phyloP scores from a whole-genome alignment of 2,888 invertebrate genomes.

The Oscheius sp. region DNA sequence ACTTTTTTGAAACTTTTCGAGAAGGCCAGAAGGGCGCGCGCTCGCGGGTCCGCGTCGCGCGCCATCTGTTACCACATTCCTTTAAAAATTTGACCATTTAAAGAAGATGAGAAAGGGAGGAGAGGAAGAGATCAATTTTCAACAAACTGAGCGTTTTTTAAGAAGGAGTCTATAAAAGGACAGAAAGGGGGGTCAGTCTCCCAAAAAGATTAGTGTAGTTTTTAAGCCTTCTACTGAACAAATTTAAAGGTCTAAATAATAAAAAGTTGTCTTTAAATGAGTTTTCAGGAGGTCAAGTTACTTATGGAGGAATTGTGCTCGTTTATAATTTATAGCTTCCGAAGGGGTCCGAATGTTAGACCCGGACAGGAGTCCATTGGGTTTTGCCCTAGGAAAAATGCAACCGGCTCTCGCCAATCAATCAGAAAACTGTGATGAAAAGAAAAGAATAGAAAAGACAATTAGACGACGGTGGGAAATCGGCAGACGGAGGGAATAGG shows the following conservation, averaged over 20 bases:
- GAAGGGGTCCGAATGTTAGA: no score
- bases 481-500: no score
- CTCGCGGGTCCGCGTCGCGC: conserved; percentile 42
- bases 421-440: not conserved
- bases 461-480: not conserved
- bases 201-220: no score
- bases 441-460: not conserved
- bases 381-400: no score
- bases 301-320: not conserved
- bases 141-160: no score
- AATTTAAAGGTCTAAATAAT: conserved; percentile 1
- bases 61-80: conserved; percentile 33
- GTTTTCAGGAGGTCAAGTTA: not conserved
- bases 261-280: not conserved
- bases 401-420: no score
- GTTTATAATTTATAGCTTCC: no score
- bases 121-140: not conserved
- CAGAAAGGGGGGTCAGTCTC: not conserved
- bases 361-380: no score
- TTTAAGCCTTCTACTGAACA: no score
- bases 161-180: conserved; percentile 4
- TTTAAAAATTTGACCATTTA: conserved; percentile 11
- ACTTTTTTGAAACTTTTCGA: conserved; percentile 72
- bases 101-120: conserved; percentile 24
- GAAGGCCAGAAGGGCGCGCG: conserved; percentile 65